Evolutionary conservation across 2,113 vertebrate species (phyloP).

Genomic region (Synchiropus splendidus): DNA sequence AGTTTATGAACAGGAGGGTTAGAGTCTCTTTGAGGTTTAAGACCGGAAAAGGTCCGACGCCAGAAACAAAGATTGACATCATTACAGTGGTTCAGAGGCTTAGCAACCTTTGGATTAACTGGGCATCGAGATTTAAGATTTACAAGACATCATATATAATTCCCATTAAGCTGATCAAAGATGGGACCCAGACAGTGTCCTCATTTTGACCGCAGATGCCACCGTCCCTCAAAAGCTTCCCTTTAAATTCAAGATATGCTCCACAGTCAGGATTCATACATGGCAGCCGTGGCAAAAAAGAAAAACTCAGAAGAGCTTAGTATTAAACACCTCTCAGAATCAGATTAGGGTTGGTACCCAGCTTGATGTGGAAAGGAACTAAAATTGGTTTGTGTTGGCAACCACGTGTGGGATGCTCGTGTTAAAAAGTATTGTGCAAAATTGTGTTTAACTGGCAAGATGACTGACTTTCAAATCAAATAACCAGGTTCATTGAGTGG

Average conservation of each 20-base stretch:
- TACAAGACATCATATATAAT: slow-evolving; percentile 47
- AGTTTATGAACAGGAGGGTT: slow-evolving; percentile 13
- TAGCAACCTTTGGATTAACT: slow-evolving; percentile 45
- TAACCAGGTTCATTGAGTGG: no score
- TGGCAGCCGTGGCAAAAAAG: no score
- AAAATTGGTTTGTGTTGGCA: no score
- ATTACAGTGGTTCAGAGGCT: slow-evolving; percentile 35
- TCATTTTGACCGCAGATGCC: slow-evolving; percentile 28
- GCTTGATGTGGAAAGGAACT: no score
- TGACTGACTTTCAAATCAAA: no score
- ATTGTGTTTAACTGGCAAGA: no score
- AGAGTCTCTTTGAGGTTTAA: slow-evolving; percentile 16
- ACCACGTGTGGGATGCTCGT: no score
- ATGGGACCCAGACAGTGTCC: slow-evolving; percentile 34
- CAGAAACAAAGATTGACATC: slow-evolving; percentile 44
- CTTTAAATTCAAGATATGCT: slow-evolving; percentile 10
- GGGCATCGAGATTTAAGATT: slow-evolving; percentile 48
- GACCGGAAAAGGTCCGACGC: slow-evolving; percentile 22
- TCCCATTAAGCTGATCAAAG: slow-evolving; percentile 54
- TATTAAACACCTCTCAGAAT: no score
- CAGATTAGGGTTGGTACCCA: no score
- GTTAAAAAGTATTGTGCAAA: no score
- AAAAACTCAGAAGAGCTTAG: no score
- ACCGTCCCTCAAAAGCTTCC: slow-evolving; percentile 21
- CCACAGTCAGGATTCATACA: no score